Conservation (phyloP, 2,888 invertebrate species). For the Sarcophaga caerulescens region DNA sequence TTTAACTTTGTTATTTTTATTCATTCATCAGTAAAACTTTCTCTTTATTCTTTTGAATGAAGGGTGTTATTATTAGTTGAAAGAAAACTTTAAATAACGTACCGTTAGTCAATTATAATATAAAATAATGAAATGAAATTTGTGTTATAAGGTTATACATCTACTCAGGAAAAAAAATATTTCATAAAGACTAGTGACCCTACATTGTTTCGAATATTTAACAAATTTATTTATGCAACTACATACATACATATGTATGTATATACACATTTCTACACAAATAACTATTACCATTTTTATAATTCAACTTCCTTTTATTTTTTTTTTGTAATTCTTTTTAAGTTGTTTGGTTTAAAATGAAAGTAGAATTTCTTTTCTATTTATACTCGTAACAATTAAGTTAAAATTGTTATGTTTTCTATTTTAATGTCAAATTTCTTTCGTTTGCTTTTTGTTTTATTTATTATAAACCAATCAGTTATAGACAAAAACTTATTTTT, state of each 20-base stretch:
- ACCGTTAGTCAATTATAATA: not conserved
- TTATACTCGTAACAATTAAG: not conserved
- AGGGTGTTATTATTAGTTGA: not conserved
- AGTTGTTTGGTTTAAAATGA: not conserved
- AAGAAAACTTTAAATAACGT: not conserved
- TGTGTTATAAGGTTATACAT: not conserved
- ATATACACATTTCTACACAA: not conserved
- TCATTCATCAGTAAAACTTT: not conserved
- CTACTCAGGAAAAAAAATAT: too few relatives aligned
- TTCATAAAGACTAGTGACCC: too few relatives aligned
- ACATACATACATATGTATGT: too few relatives aligned
- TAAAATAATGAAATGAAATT: not conserved
- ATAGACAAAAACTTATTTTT: not conserved
- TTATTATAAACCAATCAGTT: not conserved
- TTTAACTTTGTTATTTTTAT: not conserved
- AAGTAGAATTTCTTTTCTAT: not conserved
- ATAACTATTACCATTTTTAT: not conserved
- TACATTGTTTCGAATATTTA: not conserved
- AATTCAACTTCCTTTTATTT: not conserved
- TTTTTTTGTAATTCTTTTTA: not conserved
- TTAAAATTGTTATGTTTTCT: not conserved
- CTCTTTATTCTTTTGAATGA: not conserved
- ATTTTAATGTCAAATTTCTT: too few relatives aligned
- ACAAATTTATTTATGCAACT: too few relatives aligned
- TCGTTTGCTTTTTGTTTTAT: not conserved